Evolutionary conservation across 23 tunicate species (phyloP), one percentile per base, ranked within the genome.

Genomic region (Aplidium turbinatum): DNA sequence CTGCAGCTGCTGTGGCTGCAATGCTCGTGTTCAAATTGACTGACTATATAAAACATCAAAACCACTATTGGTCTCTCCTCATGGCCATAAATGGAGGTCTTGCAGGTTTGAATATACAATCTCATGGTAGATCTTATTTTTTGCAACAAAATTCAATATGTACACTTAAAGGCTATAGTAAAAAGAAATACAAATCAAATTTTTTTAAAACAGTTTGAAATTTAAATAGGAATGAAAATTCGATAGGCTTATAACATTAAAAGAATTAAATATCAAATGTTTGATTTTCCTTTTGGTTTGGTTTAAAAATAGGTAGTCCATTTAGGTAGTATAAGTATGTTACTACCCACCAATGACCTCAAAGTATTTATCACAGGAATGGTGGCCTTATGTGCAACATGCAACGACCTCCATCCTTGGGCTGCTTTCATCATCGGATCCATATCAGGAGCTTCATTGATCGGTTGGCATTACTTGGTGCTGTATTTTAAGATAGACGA

Each of bases 311-410:
- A n/a, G n/a, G n/a, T n/a, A n/a, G n/a, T n/a, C n/a, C n/a, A n/a
- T n/a, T n/a, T n/a, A n/a, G n/a, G n/a, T n/a, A n/a, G n/a, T n/a
- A n/a, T n/a, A n/a, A n/a, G n/a, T n/a, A n/a, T n/a, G n/a, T n/a
- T n/a, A n/a, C n/a, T n/a, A n/a, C n/a, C n/a, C n/a, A n/a, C n/a
- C n/a, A n/a, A n/a, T n/a, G n/a, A n/a, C n/a, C n/a, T n/a, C n/a
- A n/a, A n/a, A n/a, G n/a, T n/a, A n/a, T n/a, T n/a, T n/a, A n/a
- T n/a, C n/a, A n/a, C n/a, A n/a, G 97, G 97, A 33, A 94, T 94
- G 99, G 99, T 94, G 5, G 72, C 99, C 5, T 40, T 78, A 74
- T 87, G 95, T 35, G 99, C 99, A 1, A 54, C 90, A 3, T 76
- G 95, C 76, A 82, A 87, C 38, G 89, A 81, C 53, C 50, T 87